phyloP scores from a whole-genome alignment of 2,888 invertebrate genomes.

The Neoascia interrupta region DNA sequence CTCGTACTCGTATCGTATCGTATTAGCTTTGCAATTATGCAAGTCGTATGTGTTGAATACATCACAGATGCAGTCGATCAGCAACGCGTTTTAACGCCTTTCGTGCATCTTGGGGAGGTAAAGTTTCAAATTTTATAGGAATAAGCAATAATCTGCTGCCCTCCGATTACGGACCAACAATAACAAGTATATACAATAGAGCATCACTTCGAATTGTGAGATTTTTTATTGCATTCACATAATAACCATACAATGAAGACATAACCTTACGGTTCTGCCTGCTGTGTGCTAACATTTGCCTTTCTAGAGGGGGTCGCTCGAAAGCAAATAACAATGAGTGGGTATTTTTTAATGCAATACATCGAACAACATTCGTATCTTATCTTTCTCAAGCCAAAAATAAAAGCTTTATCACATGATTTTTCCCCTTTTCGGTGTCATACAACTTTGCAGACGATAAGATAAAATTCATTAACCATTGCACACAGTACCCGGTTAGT shows the following conservation, averaged over 20 bases:
- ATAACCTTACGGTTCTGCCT: slow-evolving; percentile 28
- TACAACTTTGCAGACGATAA: slow-evolving; percentile 47
- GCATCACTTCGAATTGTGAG: too few relatives aligned
- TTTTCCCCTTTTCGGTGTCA: slow-evolving; percentile 13
- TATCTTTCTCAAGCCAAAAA: slow-evolving; percentile 46
- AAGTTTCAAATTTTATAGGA: too few relatives aligned
- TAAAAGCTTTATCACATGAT: slow-evolving; percentile 2
- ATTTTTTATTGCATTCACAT: too few relatives aligned
- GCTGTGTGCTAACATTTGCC: slow-evolving; percentile 27
- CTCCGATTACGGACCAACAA: too few relatives aligned
- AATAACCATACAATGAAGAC: slow-evolving; percentile 59
- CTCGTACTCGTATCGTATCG: too few relatives aligned
- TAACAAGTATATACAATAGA: too few relatives aligned
- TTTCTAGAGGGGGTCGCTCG: slow-evolving; percentile 34
- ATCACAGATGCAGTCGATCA: too few relatives aligned
- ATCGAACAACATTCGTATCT: slow-evolving; percentile 25
- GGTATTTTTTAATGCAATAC: slow-evolving; percentile 9
- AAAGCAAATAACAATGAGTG: slow-evolving; percentile 35
- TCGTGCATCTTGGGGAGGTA: too few relatives aligned
- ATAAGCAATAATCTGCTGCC: too few relatives aligned
- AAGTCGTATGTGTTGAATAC: too few relatives aligned
- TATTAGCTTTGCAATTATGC: too few relatives aligned
- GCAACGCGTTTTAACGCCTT: too few relatives aligned
- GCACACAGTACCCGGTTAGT: slow-evolving; percentile 22
- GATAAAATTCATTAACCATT: slow-evolving; percentile 40